phyloP scores from a whole-genome alignment of 23 tunicate genomes.

The Styela clava region DNA sequence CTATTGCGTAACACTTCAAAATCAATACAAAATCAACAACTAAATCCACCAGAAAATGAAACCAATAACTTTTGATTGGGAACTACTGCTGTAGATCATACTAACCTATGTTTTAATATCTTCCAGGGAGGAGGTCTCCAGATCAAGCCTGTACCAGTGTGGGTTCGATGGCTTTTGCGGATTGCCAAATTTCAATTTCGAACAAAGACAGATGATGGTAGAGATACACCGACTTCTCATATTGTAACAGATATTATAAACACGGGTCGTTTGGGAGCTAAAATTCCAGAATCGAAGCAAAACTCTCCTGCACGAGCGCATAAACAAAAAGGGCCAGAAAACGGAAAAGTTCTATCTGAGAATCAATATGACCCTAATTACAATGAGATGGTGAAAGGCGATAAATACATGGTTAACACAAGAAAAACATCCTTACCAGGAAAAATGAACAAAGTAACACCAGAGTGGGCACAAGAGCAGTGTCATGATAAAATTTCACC shows the following conservation, averaged over 20 bases:
- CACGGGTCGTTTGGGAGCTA: conserved; percentile 8
- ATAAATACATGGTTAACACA: neutral
- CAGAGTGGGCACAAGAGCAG: no score
- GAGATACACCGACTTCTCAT: conserved; percentile 7
- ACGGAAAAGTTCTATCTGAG: neutral
- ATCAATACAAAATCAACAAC: no score
- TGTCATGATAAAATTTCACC: neutral
- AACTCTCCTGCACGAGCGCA: neutral
- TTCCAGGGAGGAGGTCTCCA: conserved; percentile 3
- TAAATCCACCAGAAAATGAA: no score
- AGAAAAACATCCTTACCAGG: neutral
- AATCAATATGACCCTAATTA: neutral
- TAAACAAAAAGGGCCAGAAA: neutral
- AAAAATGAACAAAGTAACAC: neutral
- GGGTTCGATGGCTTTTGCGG: conserved; percentile 45
- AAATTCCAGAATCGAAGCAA: conserved; percentile 1
- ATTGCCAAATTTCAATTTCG: conserved; percentile 19
- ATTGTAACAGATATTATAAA: conserved; percentile 8
- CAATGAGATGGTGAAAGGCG: neutral
- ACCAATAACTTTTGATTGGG: no score
- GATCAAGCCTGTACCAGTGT: conserved; percentile 38
- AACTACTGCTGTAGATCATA: no score
- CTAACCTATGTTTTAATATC: no score
- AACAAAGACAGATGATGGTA: neutral
- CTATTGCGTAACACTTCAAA: no score